Evolutionary conservation across 2,888 invertebrate genomes (phyloP), one percentile per base, ranked within the genome.

Genomic region (Macrophya annulata): DNA sequence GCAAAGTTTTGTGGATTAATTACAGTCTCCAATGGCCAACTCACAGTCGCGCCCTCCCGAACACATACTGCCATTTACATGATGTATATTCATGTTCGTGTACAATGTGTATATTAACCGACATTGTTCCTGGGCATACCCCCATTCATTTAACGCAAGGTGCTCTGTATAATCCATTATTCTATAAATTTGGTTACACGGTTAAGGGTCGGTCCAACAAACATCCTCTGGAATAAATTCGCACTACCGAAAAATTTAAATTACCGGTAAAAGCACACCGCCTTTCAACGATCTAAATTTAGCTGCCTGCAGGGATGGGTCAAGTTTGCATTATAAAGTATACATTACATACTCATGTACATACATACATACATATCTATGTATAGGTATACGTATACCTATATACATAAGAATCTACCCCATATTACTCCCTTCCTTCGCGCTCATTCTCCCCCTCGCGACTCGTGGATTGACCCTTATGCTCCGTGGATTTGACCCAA

Each of bases 401-500:
- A 51, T 31, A 62, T 77, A 51, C 51, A 62, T 81, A 40, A 59
- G 37, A 59, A 79, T 31, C 62, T 62, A 40, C 81, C 77, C 31
- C 55, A 43, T 81, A 40, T 15, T 51, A 31, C 25, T 77, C 77
- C 55, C 77, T 77, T 17, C 55, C 37, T 51, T 37, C 25, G 21
- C 68, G 25, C 31, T 37, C 17, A 37, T 51, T 17, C 37, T 31
- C 17, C 77, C 77, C 62, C 59, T 40, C 43, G 21, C 59, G 59
- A 81, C 81, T 62, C 81, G 62, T 43, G 62, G 89, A 87, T 90
- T 90, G 90, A 89, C 89, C 91, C 90, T 90, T 90, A 89, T 91
- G 88, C 89, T 85, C 85, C 87, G 89, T 89, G 89, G 90, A 91
- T 93, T 91, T 93, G 93, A 93, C 93, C 93, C 91, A 93, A 92